Base-by-base conservation (phyloP, 2,797 vertebrate species). In the Bufotes viridis region DNA sequence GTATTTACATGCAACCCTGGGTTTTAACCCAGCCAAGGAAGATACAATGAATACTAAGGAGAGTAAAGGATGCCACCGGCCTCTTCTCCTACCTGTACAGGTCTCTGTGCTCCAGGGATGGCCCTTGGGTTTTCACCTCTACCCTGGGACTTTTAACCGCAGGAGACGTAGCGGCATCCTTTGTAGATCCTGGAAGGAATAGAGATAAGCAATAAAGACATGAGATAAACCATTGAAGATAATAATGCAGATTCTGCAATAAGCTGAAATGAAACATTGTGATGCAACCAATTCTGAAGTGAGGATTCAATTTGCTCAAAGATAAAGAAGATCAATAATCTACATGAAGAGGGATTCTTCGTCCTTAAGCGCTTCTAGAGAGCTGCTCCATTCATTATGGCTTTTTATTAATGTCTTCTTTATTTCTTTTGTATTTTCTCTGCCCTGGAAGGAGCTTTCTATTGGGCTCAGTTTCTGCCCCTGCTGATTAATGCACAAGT, bases 91-190 rank as follows among this genome's bases (percentile, higher is more conserved):
- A 99, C 98, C 95, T 90, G 81, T 92, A 86, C 93, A 90, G 2
- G 92, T 95, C 90, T 86, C 85, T 91, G 87, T 93, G 90, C 83
- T 93, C 81, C 17, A 91, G 92, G 2, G 93, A 93, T 0, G 87
- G 26, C 49, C 89, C 65, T 42, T 91, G 78, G 13, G 90, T 69
- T 79, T 90, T 89, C 67, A 91, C 85, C 0, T 89, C 85, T 87
- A 94, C 92, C 42, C 91, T 90, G 82, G 88, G 90, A 88, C 90
- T 81, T 67, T 92, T 83, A 90, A 91, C 88, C 55, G 89, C 90
- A 83, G 96, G 95, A 91, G 96, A 97, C 0, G 94, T 93, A 51
- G 95, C 94, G 67, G 93, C 94, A 92, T 96, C 96, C 90, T 94
- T 96, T 91, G 90, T 95, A 89, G 94, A 88, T 90, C 72, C 82